These are phyloP conservation scores for Campoplex nolae DNA, from an alignment of 2,888 invertebrate species.

Conservation along the genomic window DNA sequence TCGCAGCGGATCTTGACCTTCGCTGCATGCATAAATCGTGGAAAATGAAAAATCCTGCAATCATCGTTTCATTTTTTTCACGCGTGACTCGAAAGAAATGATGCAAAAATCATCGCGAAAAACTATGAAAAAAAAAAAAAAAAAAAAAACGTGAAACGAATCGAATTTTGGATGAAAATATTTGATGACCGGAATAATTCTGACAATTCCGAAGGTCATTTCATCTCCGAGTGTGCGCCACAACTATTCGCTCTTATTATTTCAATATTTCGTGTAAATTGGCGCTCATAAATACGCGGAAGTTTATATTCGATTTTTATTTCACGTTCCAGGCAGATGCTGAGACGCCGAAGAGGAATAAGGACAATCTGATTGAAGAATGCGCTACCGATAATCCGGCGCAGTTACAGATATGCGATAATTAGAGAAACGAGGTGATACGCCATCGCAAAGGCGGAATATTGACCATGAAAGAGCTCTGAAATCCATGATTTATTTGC, in stretches of 20 bases:
- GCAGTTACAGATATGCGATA: constrained; percentile 18
- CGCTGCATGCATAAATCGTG: too few relatives aligned
- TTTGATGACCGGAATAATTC: constrained; percentile 3
- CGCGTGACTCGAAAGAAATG: too few relatives aligned
- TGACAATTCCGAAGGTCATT: constrained; percentile 24
- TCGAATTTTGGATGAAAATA: too few relatives aligned
- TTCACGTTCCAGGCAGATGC: constrained; percentile 41
- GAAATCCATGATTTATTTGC: background rate
- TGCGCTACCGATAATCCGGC: constrained; percentile 24
- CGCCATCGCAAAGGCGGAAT: background rate
- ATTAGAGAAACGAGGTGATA: constrained; percentile 24
- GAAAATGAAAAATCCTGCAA: too few relatives aligned
- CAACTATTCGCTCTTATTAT: background rate
- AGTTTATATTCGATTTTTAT: constrained; percentile 34
- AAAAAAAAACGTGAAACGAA: too few relatives aligned
- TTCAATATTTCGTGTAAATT: constrained; percentile 13
- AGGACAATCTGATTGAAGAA: constrained; percentile 12
- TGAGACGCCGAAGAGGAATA: constrained; percentile 7
- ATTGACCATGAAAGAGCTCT: background rate
- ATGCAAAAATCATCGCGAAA: too few relatives aligned
- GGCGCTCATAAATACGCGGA: constrained; percentile 19
- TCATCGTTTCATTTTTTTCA: too few relatives aligned
- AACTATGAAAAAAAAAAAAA: too few relatives aligned
- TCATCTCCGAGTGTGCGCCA: background rate
- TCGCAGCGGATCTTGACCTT: too few relatives aligned